Evolutionary conservation across 1,140 invertebrate species (phyloP).

Genomic region (Harlomillsia oculata): DNA sequence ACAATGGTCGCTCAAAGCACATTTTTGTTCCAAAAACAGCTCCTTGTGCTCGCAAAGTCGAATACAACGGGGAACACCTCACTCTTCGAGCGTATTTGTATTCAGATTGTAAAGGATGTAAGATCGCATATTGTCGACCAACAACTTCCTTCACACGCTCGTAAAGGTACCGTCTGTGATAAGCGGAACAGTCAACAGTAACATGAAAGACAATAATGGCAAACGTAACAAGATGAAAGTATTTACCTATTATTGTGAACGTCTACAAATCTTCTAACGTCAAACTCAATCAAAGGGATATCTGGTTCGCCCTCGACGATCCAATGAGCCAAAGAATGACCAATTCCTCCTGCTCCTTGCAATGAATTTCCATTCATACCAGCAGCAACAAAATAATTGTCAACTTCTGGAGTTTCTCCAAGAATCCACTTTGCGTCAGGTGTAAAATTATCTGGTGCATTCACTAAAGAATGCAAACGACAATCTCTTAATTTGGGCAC

Average conservation of each 20-base stretch:
- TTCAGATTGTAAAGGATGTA: conserved; percentile 68
- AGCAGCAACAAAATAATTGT: conserved; percentile 89
- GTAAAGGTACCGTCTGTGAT: conserved; percentile 66
- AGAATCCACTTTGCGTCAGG: conserved; percentile 81
- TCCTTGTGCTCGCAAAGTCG: conserved; percentile 76
- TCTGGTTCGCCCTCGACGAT: conserved; percentile 69
- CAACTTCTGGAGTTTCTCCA: conserved; percentile 85
- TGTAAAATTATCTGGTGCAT: conserved; percentile 35
- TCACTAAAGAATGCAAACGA: conserved; percentile 13
- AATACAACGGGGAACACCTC: conserved; percentile 92
- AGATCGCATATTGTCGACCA: conserved; percentile 72
- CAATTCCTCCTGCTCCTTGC: conserved; percentile 62
- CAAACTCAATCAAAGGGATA: conserved; percentile 79
- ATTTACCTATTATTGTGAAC: conserved; percentile 73
- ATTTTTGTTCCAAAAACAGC: conserved; percentile 97
- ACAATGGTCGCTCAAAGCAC: conserved; percentile 93
- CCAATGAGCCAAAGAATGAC: conserved; percentile 62
- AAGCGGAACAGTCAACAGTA: not conserved
- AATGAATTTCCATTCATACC: conserved; percentile 56
- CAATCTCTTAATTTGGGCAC: conserved; percentile 26
- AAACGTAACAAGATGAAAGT: not conserved
- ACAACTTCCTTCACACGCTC: conserved; percentile 90
- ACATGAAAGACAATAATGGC: not conserved
- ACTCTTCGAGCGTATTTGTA: conserved; percentile 82
- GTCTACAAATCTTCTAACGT: conserved; percentile 84